Evolutionary conservation across 1,140 invertebrate species (phyloP).

Genomic region (Drosophila azteca): DNA sequence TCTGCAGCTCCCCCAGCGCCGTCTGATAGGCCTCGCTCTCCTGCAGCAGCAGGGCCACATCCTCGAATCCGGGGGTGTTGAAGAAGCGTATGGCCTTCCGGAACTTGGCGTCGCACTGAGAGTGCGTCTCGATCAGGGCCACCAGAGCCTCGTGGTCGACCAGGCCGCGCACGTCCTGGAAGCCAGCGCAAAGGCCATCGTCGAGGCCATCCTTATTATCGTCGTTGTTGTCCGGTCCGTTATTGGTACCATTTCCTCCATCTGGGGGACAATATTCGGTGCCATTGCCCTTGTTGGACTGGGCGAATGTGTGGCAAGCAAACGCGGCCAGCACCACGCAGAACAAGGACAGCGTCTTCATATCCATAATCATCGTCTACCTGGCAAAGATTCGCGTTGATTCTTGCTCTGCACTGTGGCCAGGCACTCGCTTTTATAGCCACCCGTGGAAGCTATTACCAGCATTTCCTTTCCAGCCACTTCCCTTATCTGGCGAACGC

Average conservation of each 20-base stretch:
- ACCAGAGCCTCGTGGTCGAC: constrained; percentile 39
- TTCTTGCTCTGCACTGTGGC: constrained; percentile 11
- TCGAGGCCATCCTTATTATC: background rate
- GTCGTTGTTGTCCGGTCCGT: background rate
- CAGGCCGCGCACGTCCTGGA: constrained; percentile 51
- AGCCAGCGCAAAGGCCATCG: constrained; percentile 30
- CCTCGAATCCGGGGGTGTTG: constrained; percentile 42
- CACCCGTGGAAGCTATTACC: constrained; percentile 37
- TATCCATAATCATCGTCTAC: constrained; percentile 38
- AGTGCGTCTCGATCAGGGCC: constrained; percentile 55
- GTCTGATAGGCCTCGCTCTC: constrained; percentile 36
- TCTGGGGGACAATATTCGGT: constrained; percentile 16
- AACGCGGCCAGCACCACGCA: constrained; percentile 32
- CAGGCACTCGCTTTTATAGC: constrained; percentile 59
- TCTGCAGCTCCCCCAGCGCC: constrained; percentile 31
- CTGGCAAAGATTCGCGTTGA: constrained; percentile 17
- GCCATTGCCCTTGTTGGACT: background rate
- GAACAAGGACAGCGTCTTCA: constrained; percentile 25
- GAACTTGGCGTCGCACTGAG: constrained; percentile 60
- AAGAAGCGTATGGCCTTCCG: constrained; percentile 58
- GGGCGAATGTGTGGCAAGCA: constrained; percentile 3
- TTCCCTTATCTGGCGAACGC: constrained; percentile 38
- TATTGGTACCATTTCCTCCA: too few relatives aligned
- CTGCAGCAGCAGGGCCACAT: constrained; percentile 40
- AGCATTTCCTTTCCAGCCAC: constrained; percentile 45